Evolutionary conservation across 2,888 invertebrate genomes (phyloP).

Genomic region (Congeria kusceri): DNA sequence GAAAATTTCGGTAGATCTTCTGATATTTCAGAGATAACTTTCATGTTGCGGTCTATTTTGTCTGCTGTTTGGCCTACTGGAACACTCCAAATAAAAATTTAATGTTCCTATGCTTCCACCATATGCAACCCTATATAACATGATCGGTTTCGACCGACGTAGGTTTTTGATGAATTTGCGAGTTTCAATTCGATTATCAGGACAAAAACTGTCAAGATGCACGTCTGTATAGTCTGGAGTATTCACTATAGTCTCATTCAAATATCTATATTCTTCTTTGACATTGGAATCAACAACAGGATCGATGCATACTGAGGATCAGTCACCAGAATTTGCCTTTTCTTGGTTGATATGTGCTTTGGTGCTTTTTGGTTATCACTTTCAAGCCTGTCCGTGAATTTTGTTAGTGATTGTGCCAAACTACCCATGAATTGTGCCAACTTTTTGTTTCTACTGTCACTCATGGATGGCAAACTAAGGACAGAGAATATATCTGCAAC

Average conservation of each 20-base stretch:
- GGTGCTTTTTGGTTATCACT: conserved; percentile 3
- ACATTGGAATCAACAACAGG: neutral
- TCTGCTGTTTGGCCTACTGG: neutral
- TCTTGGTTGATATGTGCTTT: neutral
- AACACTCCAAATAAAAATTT: conserved; percentile 8
- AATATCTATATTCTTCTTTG: neutral
- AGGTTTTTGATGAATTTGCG: neutral
- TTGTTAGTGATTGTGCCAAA: neutral
- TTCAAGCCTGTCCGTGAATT: neutral
- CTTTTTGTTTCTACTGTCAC: neutral
- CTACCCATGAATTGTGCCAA: neutral
- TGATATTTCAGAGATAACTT: neutral
- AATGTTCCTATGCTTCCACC: conserved; percentile 5
- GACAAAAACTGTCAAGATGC: neutral
- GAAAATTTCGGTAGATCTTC: neutral
- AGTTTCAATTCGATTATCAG: neutral
- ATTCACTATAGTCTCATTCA: neutral
- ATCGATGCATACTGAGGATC: neutral
- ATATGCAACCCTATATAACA: conserved; percentile 5
- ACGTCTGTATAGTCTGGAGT: neutral
- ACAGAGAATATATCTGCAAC: neutral
- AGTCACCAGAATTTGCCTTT: neutral
- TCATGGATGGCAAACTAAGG: neutral
- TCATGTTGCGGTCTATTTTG: neutral
- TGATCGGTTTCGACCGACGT: neutral